Percentiles rank a stretch among this genome's conserved stretches.
Conservation (phyloP, 2,113 vertebrate genomes). For the Zosterops japonicus region DNA sequence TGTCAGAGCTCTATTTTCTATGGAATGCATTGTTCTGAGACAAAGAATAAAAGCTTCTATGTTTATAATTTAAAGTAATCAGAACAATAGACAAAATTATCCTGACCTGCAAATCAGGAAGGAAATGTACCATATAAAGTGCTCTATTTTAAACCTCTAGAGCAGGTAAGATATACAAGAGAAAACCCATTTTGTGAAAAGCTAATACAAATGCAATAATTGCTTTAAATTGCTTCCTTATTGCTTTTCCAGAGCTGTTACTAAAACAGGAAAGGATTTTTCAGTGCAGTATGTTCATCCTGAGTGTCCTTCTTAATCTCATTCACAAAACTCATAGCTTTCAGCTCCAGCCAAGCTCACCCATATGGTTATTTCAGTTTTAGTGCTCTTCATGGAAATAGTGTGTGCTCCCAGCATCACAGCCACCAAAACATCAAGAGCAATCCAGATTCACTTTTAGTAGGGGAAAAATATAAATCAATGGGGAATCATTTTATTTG, state of each 20-base stretch:
- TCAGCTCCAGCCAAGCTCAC: neutral
- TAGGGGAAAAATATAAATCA: neutral
- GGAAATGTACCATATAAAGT: neutral
- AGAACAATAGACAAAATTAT: neutral
- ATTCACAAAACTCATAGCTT: neutral
- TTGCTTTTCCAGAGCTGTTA: neutral
- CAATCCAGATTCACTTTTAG: neutral
- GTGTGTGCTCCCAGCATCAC: neutral
- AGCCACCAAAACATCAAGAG: neutral
- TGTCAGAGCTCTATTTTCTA: neutral
- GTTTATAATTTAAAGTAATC: neutral
- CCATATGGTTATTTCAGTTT: neutral
- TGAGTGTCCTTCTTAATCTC: neutral
- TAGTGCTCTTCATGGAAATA: neutral
- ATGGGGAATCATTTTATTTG: neutral
- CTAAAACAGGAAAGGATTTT: constrained; percentile 19
- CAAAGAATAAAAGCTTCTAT: neutral
- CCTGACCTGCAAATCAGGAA: neutral
- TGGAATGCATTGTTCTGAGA: neutral
- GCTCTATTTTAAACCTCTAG: neutral
- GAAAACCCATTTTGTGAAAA: neutral
- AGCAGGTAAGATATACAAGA: neutral
- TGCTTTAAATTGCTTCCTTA: neutral
- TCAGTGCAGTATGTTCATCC: neutral
- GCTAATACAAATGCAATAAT: neutral